These are phyloP conservation scores for Triplophysa dalaica DNA, from an alignment of 2,113 vertebrate genomes.

Conservation along the genomic window DNA sequence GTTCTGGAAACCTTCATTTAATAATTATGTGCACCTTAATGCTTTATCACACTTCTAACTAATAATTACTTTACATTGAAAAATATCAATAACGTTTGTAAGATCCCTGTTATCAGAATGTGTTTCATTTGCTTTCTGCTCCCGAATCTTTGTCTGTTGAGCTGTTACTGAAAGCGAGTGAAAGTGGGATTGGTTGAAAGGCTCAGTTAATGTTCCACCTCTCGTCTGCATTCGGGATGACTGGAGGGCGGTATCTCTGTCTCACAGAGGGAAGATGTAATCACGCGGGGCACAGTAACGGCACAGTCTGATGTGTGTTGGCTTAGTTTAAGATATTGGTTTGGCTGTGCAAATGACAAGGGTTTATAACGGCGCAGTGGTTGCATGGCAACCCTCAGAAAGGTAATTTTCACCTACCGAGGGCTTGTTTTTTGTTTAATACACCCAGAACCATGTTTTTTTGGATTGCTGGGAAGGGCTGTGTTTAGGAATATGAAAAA, in stretches of 20 bases:
- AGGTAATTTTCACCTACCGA: constrained; percentile 70
- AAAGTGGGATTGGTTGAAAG: constrained; percentile 19
- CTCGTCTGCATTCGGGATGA: constrained; percentile 9
- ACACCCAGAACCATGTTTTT: not conserved
- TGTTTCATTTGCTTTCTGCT: not conserved
- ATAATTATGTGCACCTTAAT: too few relatives aligned
- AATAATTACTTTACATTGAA: too few relatives aligned
- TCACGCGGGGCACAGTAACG: constrained; percentile 58
- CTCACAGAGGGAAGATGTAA: constrained; percentile 56
- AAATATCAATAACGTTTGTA: not conserved
- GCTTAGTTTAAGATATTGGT: constrained; percentile 71
- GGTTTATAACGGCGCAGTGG: constrained; percentile 64
- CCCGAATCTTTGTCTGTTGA: not conserved
- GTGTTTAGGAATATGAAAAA: not conserved
- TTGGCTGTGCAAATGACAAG: constrained; percentile 74
- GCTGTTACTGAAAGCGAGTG: not conserved
- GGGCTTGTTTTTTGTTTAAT: constrained; percentile 49
- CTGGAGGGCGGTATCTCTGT: constrained; percentile 49
- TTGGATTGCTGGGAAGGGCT: constrained; percentile 8
- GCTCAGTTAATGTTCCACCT: constrained; percentile 51
- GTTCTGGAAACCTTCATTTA: too few relatives aligned
- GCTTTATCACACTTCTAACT: too few relatives aligned
- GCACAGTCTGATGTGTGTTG: constrained; percentile 50
- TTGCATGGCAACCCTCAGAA: constrained; percentile 70
- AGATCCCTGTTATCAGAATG: not conserved